phyloP scores from a whole-genome alignment of 92 coral and sea anemone species.

The Paragorgia papillata region DNA sequence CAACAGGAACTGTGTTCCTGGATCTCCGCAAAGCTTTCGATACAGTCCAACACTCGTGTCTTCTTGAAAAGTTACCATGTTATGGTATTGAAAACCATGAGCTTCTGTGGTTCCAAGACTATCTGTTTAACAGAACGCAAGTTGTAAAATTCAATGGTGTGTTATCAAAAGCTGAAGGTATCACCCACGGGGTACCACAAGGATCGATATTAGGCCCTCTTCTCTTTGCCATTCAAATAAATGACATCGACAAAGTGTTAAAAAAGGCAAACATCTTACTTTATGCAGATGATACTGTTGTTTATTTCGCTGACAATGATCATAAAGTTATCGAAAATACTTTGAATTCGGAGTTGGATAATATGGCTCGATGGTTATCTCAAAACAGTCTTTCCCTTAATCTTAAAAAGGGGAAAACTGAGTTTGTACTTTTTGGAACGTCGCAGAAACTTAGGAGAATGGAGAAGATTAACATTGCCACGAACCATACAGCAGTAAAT shows the following conservation, averaged over 20 bases:
- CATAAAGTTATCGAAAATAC: background rate
- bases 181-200: slow-evolving; percentile 58
- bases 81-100: slow-evolving; percentile 10
- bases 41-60: slow-evolving; percentile 1
- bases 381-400: background rate
- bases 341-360: background rate
- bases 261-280: slow-evolving; percentile 37
- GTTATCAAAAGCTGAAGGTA: slow-evolving; percentile 38
- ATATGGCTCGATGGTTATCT: background rate
- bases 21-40: slow-evolving; percentile 6
- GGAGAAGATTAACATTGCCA: too few species aligned
- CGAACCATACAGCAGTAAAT: too few species aligned
- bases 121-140: slow-evolving; percentile 43
- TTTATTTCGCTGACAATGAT: slow-evolving; percentile 1
- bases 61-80: background rate
- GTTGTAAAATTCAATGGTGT: slow-evolving; percentile 22
- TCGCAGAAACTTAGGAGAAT: slow-evolving; percentile 2
- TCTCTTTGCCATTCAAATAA: slow-evolving; percentile 50
- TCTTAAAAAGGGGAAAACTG: slow-evolving; percentile 10
- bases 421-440: slow-evolving; percentile 7
- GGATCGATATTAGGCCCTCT: slow-evolving; percentile 64
- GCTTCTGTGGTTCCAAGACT: background rate
- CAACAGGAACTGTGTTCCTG: background rate
- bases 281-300: slow-evolving; percentile 61
- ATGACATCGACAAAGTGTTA: slow-evolving; percentile 53